A percentile compares a stretch with the other conserved stretches of the same genome.
phyloP scores from a whole-genome alignment of 2,888 invertebrate genomes.

The Ischnura elegans region DNA sequence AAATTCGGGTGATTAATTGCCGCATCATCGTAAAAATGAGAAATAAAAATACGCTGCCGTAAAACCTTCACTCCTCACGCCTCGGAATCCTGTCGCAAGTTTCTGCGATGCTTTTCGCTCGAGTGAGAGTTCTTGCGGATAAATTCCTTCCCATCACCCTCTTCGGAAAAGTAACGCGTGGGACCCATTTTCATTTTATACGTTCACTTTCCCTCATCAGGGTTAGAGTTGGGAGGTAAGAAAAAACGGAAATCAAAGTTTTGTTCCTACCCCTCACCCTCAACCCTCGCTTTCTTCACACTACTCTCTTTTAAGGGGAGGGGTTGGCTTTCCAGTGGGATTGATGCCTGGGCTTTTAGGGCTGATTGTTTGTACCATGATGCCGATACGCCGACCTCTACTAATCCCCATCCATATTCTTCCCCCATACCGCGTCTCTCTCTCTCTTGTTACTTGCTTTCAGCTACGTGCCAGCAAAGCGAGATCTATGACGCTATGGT shows the following conservation, averaged over 20 bases:
- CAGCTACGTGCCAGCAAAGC: background rate
- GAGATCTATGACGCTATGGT: too few relatives aligned
- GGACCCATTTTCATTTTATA: background rate
- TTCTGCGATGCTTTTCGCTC: background rate
- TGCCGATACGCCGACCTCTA: background rate
- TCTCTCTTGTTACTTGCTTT: background rate
- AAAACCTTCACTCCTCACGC: background rate
- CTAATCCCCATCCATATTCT: background rate
- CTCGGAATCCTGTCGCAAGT: background rate
- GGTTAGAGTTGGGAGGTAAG: background rate
- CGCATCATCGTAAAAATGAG: too few relatives aligned
- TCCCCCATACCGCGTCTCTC: background rate
- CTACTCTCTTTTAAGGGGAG: too few relatives aligned
- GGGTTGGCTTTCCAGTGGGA: background rate
- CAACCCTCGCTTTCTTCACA: too few relatives aligned
- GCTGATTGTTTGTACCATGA: background rate
- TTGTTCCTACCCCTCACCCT: background rate
- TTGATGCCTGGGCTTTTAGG: conserved; percentile 3
- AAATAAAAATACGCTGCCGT: background rate
- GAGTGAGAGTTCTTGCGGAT: background rate
- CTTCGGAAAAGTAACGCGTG: background rate
- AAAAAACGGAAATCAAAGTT: conserved; percentile 26
- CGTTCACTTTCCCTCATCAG: background rate
- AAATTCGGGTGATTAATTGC: too few relatives aligned
- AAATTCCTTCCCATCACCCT: background rate